Evolutionary conservation across 2,113 vertebrate species (phyloP).

Genomic region (Delphinus delphis): DNA sequence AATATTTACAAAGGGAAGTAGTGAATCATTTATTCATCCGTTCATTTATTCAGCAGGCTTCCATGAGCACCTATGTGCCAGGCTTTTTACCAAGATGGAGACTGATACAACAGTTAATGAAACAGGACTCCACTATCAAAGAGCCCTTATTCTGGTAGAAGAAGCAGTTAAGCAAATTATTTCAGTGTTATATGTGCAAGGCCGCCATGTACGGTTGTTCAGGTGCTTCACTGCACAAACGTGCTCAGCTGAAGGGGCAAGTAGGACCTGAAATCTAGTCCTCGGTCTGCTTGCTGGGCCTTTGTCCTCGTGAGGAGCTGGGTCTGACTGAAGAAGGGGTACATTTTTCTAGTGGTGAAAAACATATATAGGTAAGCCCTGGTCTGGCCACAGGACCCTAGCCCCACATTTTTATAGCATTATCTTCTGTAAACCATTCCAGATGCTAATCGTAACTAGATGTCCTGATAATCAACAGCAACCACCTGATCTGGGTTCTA

Average conservation of each 20-base stretch:
- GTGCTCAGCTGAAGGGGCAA: background rate
- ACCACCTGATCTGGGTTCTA: background rate
- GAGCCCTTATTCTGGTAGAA: background rate
- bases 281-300: background rate
- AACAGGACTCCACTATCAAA: background rate
- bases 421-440: background rate
- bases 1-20: background rate
- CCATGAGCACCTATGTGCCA: background rate
- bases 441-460: background rate
- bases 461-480: background rate
- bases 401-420: background rate
- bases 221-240: background rate
- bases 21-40: background rate
- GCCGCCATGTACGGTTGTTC: background rate
- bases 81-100: background rate
- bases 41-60: background rate
- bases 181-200: background rate
- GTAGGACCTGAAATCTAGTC: background rate
- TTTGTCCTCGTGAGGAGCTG: background rate
- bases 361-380: background rate
- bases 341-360: background rate
- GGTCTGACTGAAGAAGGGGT: background rate
- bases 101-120: background rate
- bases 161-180: background rate
- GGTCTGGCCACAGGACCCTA: background rate